Evolutionary conservation across 2,888 invertebrate species (phyloP), one percentile per base, ranked within the genome.

Genomic region (Silvanus unidentatus): DNA sequence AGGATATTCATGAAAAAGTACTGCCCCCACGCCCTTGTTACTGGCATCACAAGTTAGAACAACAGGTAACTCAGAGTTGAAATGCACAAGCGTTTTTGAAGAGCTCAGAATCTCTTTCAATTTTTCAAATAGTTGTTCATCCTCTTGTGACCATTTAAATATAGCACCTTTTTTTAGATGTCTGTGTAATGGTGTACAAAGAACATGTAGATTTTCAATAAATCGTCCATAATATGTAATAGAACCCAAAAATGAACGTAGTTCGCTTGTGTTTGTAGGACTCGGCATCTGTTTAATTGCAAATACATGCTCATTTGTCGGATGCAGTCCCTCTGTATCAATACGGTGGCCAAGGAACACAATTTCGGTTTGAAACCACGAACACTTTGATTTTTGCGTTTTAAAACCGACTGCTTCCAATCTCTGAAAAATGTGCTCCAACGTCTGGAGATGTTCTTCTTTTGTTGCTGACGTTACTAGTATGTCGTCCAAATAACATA

Each of bases 341-440:
- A 54, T 48, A 3, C 8, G 10, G 36, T 53, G 52, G 16, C 54
- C 52, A 15, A 53, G 37, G 40, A 39, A 53, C 32, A 27, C 40
- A 3, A 49, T 29, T n/a, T 16, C 15, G 15, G 38, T 28, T 43
- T 48, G 6, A 10, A 46, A 16, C 16, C n/a, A 47, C 27, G 22
- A 22, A 14, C 51, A 52, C 45, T 52, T 52, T 12, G 28, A 4
- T 36, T 34, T 15, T 29, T 42, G 39, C 34, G 32, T 37, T 9
- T 37, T 1, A 11, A 50, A 15, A n/a, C 48, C 45, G 12, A 40
- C 36, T 37, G 3, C 4, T 16, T 37, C 15, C 4, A 37, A 12
- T 37, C 37, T 9, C 15, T 13, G 2, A n/a, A 37, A 16, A 10
- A 37, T 15, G 3, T 13, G 6, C 27, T 42, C 16, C 11, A 38